Evolutionary conservation across 2,888 invertebrate species (phyloP).

Genomic region (Limenitis camilla): DNA sequence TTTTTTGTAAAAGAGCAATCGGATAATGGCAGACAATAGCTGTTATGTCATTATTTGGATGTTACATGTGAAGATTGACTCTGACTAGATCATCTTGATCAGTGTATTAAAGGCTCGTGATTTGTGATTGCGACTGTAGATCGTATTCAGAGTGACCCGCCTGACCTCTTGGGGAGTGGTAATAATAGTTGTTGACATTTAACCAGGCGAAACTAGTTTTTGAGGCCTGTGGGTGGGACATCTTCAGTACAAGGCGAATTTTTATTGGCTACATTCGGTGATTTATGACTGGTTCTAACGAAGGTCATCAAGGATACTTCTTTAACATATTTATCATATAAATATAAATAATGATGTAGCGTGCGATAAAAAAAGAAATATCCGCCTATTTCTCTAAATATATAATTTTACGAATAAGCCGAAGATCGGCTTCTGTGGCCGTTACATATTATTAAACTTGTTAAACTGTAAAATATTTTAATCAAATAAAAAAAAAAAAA

Average conservation of each 20-base stretch:
- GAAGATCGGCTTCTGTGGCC: no score
- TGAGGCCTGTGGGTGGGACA: constrained; percentile 34
- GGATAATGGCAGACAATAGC: no score
- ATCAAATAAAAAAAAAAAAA: no score
- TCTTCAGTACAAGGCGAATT: constrained; percentile 29
- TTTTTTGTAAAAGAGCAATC: no score
- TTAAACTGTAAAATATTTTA: no score
- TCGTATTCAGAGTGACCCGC: constrained; percentile 38
- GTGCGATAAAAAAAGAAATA: not conserved
- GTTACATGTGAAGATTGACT: no score
- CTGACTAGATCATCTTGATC: not conserved
- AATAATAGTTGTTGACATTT: constrained; percentile 69
- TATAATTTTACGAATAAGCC: not conserved
- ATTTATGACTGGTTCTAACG: constrained; percentile 26
- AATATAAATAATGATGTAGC: not conserved
- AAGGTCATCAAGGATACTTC: constrained; percentile 17
- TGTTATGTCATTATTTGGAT: no score
- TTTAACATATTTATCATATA: constrained; percentile 3
- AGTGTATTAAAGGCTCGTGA: constrained; percentile 12
- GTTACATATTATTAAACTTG: no score
- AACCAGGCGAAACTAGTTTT: constrained; percentile 53
- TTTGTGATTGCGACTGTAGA: constrained; percentile 27
- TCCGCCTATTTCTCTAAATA: not conserved
- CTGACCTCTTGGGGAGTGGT: constrained; percentile 43
- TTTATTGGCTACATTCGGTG: constrained; percentile 40